Conservation (phyloP, 1,140 invertebrate species). For the Heterodera carotae region DNA sequence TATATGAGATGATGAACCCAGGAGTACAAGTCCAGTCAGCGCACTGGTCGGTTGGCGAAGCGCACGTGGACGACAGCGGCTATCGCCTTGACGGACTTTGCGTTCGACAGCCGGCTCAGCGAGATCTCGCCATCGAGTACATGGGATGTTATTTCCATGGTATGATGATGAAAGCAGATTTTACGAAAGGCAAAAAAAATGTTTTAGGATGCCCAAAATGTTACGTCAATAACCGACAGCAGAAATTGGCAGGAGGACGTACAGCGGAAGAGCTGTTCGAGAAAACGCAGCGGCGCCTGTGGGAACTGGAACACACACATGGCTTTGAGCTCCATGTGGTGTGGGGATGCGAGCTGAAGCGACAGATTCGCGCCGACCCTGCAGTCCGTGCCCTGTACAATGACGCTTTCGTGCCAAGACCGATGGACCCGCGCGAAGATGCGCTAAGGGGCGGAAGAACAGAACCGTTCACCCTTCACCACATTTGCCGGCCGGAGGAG, state of each 20-base stretch:
- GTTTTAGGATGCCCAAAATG: slow-evolving; percentile 16
- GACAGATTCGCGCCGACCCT: background rate
- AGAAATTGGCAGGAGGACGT: background rate
- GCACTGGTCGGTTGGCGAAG: slow-evolving; percentile 15
- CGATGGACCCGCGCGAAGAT: slow-evolving; percentile 24
- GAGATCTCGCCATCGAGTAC: slow-evolving; percentile 22
- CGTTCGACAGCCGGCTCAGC: background rate
- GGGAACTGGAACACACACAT: slow-evolving; percentile 14
- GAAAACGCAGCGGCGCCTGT: slow-evolving; percentile 11
- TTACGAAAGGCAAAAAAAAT: background rate
- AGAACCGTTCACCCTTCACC: slow-evolving; percentile 27
- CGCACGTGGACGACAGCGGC: slow-evolving; percentile 10
- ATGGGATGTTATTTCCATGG: slow-evolving; percentile 5
- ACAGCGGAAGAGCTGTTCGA: slow-evolving; percentile 26
- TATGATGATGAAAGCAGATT: background rate
- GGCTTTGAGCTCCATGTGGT: slow-evolving; percentile 12
- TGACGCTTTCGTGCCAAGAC: background rate
- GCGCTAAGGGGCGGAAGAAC: slow-evolving; percentile 18
- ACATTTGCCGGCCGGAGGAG: slow-evolving; percentile 8
- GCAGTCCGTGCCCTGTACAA: background rate
- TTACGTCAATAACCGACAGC: background rate
- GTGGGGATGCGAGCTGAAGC: slow-evolving; percentile 14
- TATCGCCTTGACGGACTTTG: background rate
- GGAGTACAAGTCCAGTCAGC: background rate
- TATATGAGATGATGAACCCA: slow-evolving; percentile 12